Percentiles rank a stretch among this genome's conserved stretches.
Conservation (phyloP, 2,113 vertebrate species). For the Tinamus guttatus region DNA sequence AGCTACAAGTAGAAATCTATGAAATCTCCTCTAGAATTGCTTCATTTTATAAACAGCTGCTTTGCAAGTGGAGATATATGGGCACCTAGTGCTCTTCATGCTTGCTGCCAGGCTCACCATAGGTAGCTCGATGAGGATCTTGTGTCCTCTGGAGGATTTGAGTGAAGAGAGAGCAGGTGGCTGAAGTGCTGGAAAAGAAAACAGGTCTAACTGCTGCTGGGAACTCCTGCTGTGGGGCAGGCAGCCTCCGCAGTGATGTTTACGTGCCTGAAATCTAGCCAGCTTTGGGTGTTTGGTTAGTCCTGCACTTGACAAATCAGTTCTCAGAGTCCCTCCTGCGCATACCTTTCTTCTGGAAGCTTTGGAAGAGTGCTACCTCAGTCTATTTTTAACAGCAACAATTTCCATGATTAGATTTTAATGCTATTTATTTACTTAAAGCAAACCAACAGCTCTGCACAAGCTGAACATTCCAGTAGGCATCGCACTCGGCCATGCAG, state of each 20-base stretch:
- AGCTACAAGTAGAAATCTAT: not conserved
- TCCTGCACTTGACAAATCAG: constrained; percentile 9
- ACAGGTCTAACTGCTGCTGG: constrained; percentile 23
- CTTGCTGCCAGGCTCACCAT: not conserved
- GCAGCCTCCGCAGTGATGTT: not conserved
- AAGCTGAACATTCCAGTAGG: constrained; percentile 44
- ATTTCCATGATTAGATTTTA: constrained; percentile 70
- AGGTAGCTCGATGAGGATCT: not conserved
- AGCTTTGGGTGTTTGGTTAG: not conserved
- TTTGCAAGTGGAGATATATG: not conserved
- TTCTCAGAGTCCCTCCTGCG: not conserved
- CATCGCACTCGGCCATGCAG: not conserved
- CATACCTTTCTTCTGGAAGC: not conserved
- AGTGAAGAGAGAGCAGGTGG: constrained; percentile 1
- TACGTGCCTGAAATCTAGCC: constrained; percentile 51
- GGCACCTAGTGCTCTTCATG: not conserved
- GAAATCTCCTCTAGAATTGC: not conserved
- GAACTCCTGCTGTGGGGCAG: not conserved
- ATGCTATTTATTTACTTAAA: constrained; percentile 71
- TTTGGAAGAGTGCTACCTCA: not conserved
- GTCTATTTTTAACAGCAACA: constrained; percentile 63
- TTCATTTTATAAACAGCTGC: not conserved
- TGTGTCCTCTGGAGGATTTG: not conserved
- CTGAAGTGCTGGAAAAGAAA: constrained; percentile 2
- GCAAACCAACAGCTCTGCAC: constrained; percentile 7